Evolutionary conservation across 2,113 vertebrate genomes (phyloP), one percentile per base, ranked within the genome.

Genomic region (Gnathonemus longibarbis): DNA sequence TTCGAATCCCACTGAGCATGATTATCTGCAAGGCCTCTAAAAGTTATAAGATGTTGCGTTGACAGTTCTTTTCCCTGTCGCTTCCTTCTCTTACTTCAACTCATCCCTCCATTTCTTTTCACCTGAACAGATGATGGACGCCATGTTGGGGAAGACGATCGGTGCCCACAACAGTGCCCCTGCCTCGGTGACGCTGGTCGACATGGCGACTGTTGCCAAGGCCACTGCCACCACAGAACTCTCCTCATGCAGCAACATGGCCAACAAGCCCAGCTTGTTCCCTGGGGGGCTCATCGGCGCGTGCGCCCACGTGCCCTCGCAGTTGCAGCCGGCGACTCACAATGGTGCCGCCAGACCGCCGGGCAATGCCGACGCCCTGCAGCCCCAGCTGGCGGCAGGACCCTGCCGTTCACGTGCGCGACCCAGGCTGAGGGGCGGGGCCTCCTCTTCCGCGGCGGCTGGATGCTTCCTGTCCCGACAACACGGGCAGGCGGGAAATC

Each of bases 51-150:
- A 56, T 56, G 53, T 56, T 21, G 17, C 48, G 8, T 48, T 45
- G n/a, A 31, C 3, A 19, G 45, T 10, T 74, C n/a, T 17, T 1
- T 39, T 48, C 35, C 88, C 45, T 62, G 66, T 83, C 31, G 70
- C 39, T 70, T 90, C 17, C 19, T 17, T 39, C 52, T 53, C 50
- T 35, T 24, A 19, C 15, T 53, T 87, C 50, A 52, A 17, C 39
- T 42, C 19, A 45, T 92, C 49, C 27, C 15, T n/a, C 50, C 50
- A 13, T 39, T 31, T 87, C 85, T 15, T 87, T 46, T 1, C 52
- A 46, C 24, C 3, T 53, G 62, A 48, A 11, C 35, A 96, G 96
- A 89, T 96, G 92, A 96, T 96, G 96, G 95, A 96, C 5, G 95
- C 95, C 74, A 95, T 95, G 0, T 92, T 96, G 48, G 93, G 95